phyloP scores from a whole-genome alignment of 2,113 vertebrate genomes.

The Pangasianodon gigas region DNA sequence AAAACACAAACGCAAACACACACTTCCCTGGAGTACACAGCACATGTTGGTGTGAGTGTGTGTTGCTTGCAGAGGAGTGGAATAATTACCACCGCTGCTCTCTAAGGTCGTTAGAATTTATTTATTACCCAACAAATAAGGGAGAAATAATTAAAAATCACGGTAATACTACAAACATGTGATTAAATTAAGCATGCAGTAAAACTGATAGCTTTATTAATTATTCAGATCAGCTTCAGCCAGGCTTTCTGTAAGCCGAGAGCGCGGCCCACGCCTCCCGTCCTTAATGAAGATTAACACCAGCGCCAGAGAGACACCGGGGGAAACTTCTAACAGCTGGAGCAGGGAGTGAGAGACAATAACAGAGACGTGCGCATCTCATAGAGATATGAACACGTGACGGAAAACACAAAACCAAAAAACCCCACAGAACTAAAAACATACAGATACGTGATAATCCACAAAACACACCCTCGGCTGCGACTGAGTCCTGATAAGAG shows the following conservation, averaged over 20 bases:
- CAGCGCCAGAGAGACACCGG: slow-evolving; percentile 34
- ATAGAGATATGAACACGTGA: neutral
- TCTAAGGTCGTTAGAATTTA: slow-evolving; percentile 53
- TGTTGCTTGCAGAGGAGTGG: slow-evolving; percentile 27
- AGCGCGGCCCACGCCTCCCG: slow-evolving; percentile 37
- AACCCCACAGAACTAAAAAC: neutral
- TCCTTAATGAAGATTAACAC: slow-evolving; percentile 64
- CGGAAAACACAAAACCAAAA: neutral
- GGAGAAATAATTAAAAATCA: slow-evolving; percentile 60
- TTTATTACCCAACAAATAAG: slow-evolving; percentile 58
- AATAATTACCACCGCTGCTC: slow-evolving; percentile 56
- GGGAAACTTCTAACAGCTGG: slow-evolving; percentile 44
- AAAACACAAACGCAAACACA: neutral
- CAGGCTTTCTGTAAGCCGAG: slow-evolving; percentile 32
- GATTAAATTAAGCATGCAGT: slow-evolving; percentile 61
- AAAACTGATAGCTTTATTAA: slow-evolving; percentile 57
- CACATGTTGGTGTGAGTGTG: slow-evolving; percentile 21
- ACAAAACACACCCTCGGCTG: neutral
- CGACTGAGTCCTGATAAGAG: neutral
- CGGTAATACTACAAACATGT: slow-evolving; percentile 52
- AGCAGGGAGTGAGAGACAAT: neutral
- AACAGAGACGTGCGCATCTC: neutral
- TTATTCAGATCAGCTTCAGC: slow-evolving; percentile 57
- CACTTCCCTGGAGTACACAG: neutral
- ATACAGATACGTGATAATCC: neutral